Base-by-base conservation (phyloP, 2,888 invertebrate genomes). In the Empis livida region DNA sequence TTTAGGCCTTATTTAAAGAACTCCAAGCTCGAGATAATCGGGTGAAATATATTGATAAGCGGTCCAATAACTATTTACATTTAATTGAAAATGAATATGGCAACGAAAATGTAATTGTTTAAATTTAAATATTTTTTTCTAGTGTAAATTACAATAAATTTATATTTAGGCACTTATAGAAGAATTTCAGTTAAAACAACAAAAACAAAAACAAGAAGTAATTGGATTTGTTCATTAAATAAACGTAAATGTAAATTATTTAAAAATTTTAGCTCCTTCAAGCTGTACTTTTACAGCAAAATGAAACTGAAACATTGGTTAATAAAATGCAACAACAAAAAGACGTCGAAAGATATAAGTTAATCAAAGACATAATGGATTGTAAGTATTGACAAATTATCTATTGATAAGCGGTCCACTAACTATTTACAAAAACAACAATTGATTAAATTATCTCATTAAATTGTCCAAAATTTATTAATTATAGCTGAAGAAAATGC, bases 261-360 rank as follows among this genome's bases (percentile, higher is more conserved):
- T n/a, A n/a, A n/a, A n/a, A n/a, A n/a, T n/a, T 47, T 13, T 16
- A 53, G 71, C 70, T 53, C 69, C 73, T 59, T 68, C 83, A 54
- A 67, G 78, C 46, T 62, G 75, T 59, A 76, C 45, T 59, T 14
- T 45, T 53, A 40, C 58, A 82, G 59, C 84, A 84, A 66, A 73
- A 71, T 49, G 75, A 77, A 57, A 66, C 84, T 39, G 84, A 84
- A 59, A 68, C 67, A 52, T 77, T 84, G 65, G 75, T 86, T 53
- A 75, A 74, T 49, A 80, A 78, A 68, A 73, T 84, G 48, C 85
- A 85, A 56, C 76, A 74, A 60, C 73, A 73, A 54, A 79, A 75
- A 64, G 84, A 85, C 61, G 59, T 67, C 38, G 81, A 82, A 53
- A 68, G 77, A 51, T 74, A 73, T 57, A 71, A 71, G 56, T 64